These are phyloP conservation scores for Lophius piscatorius DNA, from an alignment of 2,113 vertebrate genomes.

Conservation along the genomic window DNA sequence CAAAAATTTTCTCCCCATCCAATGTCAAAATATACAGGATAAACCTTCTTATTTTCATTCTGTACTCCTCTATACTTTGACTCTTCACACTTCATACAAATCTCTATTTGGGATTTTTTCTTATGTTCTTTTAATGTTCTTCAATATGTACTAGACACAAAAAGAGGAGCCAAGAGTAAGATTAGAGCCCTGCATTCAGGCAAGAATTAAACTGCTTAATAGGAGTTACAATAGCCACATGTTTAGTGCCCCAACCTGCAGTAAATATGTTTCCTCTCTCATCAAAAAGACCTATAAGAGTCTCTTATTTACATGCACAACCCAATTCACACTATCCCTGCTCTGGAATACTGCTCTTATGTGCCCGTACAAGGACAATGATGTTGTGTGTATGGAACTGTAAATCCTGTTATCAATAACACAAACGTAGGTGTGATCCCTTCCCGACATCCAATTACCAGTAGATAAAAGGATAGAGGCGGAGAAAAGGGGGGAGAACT, in stretches of 20 bases:
- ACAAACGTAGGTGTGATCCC: slow-evolving; percentile 54
- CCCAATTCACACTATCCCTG: slow-evolving; percentile 47
- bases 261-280: background rate
- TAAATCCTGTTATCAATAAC: slow-evolving; percentile 61
- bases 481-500: slow-evolving; percentile 45
- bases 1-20: slow-evolving; percentile 4
- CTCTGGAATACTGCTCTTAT: slow-evolving; percentile 17
- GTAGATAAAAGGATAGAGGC: slow-evolving; percentile 51
- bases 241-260: slow-evolving; percentile 5
- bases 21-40: background rate
- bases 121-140: background rate
- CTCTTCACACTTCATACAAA: slow-evolving; percentile 7
- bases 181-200: background rate
- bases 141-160: background rate
- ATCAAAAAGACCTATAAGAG: slow-evolving; percentile 26
- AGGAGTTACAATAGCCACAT: slow-evolving; percentile 1
- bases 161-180: background rate
- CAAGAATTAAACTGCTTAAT: background rate
- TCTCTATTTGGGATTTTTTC: background rate
- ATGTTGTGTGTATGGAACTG: slow-evolving; percentile 30
- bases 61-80: slow-evolving; percentile 8
- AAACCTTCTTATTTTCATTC: slow-evolving; percentile 9
- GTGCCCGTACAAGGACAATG: slow-evolving; percentile 24
- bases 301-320: slow-evolving; percentile 38
- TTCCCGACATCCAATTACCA: slow-evolving; percentile 71